Conservation (phyloP, 1,140 invertebrate genomes). For the Vanessa tameamea region DNA sequence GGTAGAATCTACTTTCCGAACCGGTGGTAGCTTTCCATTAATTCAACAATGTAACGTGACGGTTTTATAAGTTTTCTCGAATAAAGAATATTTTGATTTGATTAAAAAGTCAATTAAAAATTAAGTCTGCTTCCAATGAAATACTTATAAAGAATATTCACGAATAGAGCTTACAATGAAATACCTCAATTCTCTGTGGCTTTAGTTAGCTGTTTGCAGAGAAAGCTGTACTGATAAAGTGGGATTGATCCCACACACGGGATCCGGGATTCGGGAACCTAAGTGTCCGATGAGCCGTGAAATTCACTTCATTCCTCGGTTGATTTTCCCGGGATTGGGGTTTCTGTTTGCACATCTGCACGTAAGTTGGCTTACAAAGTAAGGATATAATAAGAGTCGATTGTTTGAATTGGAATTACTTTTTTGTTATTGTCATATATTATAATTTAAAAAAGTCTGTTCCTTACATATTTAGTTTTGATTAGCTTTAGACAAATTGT, state of each 20-base stretch:
- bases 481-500: no score
- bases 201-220: constrained; percentile 19
- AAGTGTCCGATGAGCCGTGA: constrained; percentile 45
- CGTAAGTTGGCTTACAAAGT: constrained; percentile 13
- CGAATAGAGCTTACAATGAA: not conserved
- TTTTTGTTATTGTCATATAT: no score
- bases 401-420: no score
- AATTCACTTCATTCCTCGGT: constrained; percentile 46
- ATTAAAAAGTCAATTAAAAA: not conserved
- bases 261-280: constrained; percentile 32
- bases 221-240: constrained; percentile 21
- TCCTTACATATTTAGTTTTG: no score
- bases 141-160: not conserved
- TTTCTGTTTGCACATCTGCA: constrained; percentile 22
- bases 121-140: not conserved
- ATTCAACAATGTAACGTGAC: no score
- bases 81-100: no score
- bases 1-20: no score
- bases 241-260: constrained; percentile 34
- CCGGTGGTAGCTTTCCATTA: no score
- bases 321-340: constrained; percentile 24
- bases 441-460: no score
- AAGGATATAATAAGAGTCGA: not conserved
- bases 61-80: no score
- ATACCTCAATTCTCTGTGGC: constrained; percentile 23